phyloP scores from a whole-genome alignment of 1,140 invertebrate genomes.

The Panagrolaimus sp. region DNA sequence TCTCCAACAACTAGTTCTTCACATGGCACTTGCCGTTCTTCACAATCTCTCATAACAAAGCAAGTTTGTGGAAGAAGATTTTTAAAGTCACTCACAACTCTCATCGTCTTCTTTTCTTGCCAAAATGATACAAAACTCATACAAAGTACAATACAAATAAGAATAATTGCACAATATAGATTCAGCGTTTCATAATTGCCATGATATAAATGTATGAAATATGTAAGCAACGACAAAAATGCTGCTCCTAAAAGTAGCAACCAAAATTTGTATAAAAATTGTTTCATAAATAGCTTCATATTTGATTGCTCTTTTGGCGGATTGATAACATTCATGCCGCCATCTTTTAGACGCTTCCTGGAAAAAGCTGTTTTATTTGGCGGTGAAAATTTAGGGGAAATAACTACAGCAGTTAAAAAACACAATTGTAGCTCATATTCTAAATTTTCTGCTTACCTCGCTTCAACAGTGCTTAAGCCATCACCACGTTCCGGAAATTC shows the following conservation, averaged over 20 bases:
- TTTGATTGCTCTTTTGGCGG: constrained; percentile 44
- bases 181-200: constrained; percentile 51
- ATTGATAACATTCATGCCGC: constrained; percentile 45
- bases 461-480: constrained; percentile 46
- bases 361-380: too few species aligned
- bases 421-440: too few species aligned
- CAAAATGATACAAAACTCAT: constrained; percentile 56
- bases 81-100: constrained; percentile 47
- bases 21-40: constrained; percentile 44
- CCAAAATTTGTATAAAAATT: constrained; percentile 58
- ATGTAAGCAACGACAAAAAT: constrained; percentile 47
- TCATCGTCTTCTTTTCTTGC: constrained; percentile 54
- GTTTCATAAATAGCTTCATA: constrained; percentile 40
- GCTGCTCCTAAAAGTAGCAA: constrained; percentile 50
- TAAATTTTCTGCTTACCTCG: constrained; percentile 41
- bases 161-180: constrained; percentile 54
- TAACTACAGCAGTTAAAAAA: too few species aligned
- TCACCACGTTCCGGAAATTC: constrained; percentile 50
- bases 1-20: constrained; percentile 56
- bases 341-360: constrained; percentile 52
- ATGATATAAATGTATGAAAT: constrained; percentile 56
- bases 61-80: constrained; percentile 70
- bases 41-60: constrained; percentile 51
- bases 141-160: constrained; percentile 50
- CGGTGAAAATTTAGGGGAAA: too few species aligned